Evolutionary conservation across 2,888 invertebrate species (phyloP).

Genomic region (Luperina nickerlii): DNA sequence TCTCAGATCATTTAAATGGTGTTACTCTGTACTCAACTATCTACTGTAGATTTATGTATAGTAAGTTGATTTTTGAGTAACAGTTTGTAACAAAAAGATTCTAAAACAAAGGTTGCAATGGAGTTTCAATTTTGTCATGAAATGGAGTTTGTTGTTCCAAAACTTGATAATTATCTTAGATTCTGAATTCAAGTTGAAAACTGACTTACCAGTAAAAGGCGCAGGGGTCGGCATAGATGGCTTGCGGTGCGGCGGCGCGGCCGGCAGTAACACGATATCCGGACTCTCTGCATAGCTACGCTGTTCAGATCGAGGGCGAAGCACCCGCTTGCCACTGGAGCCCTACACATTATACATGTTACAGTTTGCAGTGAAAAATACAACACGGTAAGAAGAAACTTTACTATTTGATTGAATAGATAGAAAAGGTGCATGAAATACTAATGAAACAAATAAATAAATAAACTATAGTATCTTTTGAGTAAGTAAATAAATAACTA

Average conservation of each 20-base stretch:
- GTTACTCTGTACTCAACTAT: too few relatives aligned
- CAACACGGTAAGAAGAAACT: neutral
- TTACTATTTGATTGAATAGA: neutral
- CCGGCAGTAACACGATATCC: conserved; percentile 92
- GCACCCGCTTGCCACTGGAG: conserved; percentile 91
- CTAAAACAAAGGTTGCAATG: neutral
- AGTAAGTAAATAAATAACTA: conserved; percentile 19
- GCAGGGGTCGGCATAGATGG: conserved; percentile 75
- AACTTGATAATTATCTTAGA: neutral
- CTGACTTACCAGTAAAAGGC: conserved; percentile 80
- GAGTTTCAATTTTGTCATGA: neutral
- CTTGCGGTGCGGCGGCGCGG: conserved; percentile 88
- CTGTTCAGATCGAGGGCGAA: conserved; percentile 95
- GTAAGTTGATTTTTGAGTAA: neutral
- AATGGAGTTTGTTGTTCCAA: neutral
- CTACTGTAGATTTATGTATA: neutral
- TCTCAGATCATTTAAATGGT: neutral
- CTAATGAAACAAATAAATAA: conserved; percentile 8
- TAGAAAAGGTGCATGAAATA: conserved; percentile 20
- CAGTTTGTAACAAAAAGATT: neutral
- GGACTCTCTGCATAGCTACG: conserved; percentile 96
- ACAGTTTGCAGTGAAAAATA: neutral
- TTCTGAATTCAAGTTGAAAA: neutral
- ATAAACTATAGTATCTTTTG: neutral
- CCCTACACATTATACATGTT: conserved; percentile 72